These are phyloP conservation scores for Hyles lineata DNA, from an alignment of 2,888 invertebrate genomes.

Conservation along the genomic window DNA sequence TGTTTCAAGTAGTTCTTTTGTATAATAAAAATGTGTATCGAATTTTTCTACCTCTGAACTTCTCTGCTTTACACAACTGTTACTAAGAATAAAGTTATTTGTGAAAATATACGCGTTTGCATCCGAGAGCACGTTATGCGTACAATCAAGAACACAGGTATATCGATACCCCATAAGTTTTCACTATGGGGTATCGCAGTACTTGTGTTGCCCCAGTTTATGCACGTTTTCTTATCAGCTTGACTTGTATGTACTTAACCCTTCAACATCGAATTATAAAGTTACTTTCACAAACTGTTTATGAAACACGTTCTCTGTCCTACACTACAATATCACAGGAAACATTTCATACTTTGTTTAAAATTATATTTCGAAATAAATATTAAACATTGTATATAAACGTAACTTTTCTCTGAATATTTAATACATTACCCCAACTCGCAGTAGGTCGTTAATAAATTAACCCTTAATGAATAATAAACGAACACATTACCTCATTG, in stretches of 20 bases:
- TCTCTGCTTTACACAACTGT: slow-evolving; percentile 25
- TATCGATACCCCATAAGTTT: not conserved
- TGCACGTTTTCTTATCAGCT: not conserved
- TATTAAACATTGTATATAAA: slow-evolving; percentile 9
- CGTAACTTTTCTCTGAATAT: not conserved
- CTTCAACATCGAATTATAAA: slow-evolving; percentile 16
- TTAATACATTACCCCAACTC: slow-evolving; percentile 11
- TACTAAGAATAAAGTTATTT: slow-evolving; percentile 25
- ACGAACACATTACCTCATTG: slow-evolving; percentile 16
- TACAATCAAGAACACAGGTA: not conserved
- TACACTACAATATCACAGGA: not conserved
- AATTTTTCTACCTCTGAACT: slow-evolving; percentile 45
- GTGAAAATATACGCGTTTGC: slow-evolving; percentile 16
- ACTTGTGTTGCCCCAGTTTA: not conserved
- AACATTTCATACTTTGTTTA: slow-evolving; percentile 30
- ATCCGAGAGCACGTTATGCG: not conserved
- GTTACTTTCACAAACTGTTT: slow-evolving; percentile 16
- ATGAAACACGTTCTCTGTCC: slow-evolving; percentile 17
- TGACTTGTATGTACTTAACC: not conserved
- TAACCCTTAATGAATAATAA: not conserved
- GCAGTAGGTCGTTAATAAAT: not conserved
- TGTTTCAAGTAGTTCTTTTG: slow-evolving; percentile 25
- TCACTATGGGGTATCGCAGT: not conserved
- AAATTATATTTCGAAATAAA: slow-evolving; percentile 22
- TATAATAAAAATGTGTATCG: slow-evolving; percentile 39